Evolutionary conservation across 2,797 vertebrate species (phyloP).

Genomic region (Pteropus rufus): DNA sequence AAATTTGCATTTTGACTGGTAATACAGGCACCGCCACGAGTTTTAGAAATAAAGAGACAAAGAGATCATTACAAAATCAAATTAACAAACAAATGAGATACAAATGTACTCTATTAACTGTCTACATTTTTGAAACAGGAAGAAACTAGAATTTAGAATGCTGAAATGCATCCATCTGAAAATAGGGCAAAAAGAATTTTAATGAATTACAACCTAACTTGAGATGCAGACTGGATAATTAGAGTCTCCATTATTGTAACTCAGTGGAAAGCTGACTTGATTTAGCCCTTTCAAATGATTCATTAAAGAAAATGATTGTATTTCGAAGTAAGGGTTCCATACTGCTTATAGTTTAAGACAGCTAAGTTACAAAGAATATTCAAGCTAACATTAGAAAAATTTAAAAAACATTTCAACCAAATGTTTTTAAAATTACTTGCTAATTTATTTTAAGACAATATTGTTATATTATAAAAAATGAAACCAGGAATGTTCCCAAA

Average conservation of each 20-base stretch:
- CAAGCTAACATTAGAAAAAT: neutral
- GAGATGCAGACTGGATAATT: slow-evolving; percentile 38
- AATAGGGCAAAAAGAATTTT: slow-evolving; percentile 31
- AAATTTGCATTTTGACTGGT: slow-evolving; percentile 64
- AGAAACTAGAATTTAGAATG: slow-evolving; percentile 55
- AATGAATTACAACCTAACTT: slow-evolving; percentile 42
- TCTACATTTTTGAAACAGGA: slow-evolving; percentile 49
- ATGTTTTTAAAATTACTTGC: neutral
- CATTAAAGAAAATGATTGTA: slow-evolving; percentile 21
- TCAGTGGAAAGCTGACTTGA: slow-evolving; percentile 15
- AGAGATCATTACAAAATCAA: slow-evolving; percentile 68
- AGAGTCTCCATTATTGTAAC: slow-evolving; percentile 27
- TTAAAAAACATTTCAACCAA: neutral
- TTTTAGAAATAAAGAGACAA: slow-evolving; percentile 57
- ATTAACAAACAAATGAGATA: slow-evolving; percentile 68
- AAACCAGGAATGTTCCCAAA: neutral
- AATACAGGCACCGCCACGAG: neutral
- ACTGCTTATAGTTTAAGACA: neutral
- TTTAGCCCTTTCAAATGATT: neutral
- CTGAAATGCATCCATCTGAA: slow-evolving; percentile 45
- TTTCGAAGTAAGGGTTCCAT: slow-evolving; percentile 15
- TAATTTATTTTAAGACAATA: neutral
- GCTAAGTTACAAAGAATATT: neutral
- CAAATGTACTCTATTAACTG: slow-evolving; percentile 65
- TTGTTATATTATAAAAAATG: neutral